Evolutionary conservation across 2,113 vertebrate species (phyloP), one percentile per base, ranked within the genome.

Genomic region (Silurus asotus): DNA sequence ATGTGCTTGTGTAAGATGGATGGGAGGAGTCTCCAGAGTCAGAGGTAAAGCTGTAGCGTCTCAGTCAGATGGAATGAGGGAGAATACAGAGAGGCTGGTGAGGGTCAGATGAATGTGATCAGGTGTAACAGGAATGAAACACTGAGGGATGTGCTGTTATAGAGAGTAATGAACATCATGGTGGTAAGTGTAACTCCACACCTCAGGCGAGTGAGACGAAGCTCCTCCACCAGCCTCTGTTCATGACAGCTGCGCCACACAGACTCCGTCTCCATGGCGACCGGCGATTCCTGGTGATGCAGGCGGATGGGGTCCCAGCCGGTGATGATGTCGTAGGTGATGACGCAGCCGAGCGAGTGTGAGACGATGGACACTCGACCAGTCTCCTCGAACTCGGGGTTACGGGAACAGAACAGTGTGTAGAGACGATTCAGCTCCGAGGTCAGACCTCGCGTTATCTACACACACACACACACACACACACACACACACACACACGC

Each of bases 311-410:
- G 97, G 91, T 99, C 97, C 97, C 97, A 99, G 84, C 97, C 97
- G 0, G 96, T 99, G 97, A 99, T 98, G 92, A 99, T 99, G 90
- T 99, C 98, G 0, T 96, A 99, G 84, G 97, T 97, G 91, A 99
- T 99, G 87, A 99, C 98, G 13, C 98, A 99, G 82, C 98, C 97
- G 89, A 99, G 93, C 0, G 98, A 99, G 91, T 99, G 98, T 1
- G 97, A 97, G 81, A 99, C 97, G 37, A 99, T 97, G 7, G 98
- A 99, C 62, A 98, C 97, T 87, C 98, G 98, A 51, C 98, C 97
- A 9, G 96, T 96, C 91, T 96, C 96, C 93, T 97, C 96, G 75
- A 99, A 99, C 92, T 98, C 96, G 0, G 97, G 97, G 89, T 99
- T 99, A 86, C 97, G 95, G 28, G 96, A 95, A 93, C 98, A 99